Base-by-base conservation (phyloP, 2,888 invertebrate species). In the Calameuta idolon region DNA sequence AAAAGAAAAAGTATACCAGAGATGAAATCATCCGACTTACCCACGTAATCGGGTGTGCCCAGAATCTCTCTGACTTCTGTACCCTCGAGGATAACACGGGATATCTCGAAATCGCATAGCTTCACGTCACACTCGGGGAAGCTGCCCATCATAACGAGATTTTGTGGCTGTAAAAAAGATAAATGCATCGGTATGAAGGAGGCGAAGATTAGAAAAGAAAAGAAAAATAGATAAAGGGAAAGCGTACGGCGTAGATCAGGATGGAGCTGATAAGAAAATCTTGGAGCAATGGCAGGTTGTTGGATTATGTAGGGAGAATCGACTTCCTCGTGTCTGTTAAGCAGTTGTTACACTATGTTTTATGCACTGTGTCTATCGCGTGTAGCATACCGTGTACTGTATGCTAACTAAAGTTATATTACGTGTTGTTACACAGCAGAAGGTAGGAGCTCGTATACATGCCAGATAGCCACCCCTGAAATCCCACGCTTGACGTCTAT, bases 1-100 rank as follows among this genome's bases (percentile, higher is more conserved):
- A 12, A 40, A 40, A 23, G 1, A 40, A 55, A 23, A 2, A 9
- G 23, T 23, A 55, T 23, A 55, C 23, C 55, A 31, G 71, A 71
- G 23, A 23, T 55, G 9, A 9, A 55, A 55, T 55, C 55, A 23
- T 55, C 69, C 73, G 74, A 90, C 94, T 92, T 87, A 94, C 94
- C 94, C 80, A 94, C 94, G 92, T 95, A 95, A 90, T 95, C 95
- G 31, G 95, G 94, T 15, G 95, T 95, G 34, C 95, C 95, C 37
- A 95, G 92, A 81, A 95, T 94, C 87, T 95, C 95, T 40, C 94
- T 89, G 81, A 95, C 93, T 87, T 95, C 95, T 73, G 93, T 93
- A 15, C 94, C 94, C 76, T 93, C 92, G 81, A 94, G 92, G 76
- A 95, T 92, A 79, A 94, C 93, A 85, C 95, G 92, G 12, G 95